Evolutionary conservation across 2,888 invertebrate species (phyloP), one percentile per base, ranked within the genome.

Genomic region (Leptinotarsa rubiginosa): DNA sequence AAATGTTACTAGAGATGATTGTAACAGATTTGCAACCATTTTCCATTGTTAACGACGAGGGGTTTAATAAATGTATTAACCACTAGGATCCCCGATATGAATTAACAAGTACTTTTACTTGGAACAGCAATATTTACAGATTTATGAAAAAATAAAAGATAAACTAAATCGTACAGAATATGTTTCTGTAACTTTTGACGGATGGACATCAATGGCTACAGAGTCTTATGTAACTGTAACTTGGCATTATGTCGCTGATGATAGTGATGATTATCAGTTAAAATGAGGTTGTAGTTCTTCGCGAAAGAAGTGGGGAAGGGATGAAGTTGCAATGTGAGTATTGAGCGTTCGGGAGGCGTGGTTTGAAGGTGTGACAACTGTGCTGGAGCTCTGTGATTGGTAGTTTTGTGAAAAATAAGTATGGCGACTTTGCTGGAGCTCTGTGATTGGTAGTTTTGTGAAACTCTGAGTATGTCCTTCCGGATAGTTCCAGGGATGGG

Each of bases 211-310:
- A 56, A 25, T 31, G 20, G 47, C 74, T 2, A 78, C 62, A 54
- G 75, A 78, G 52, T 78, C 78, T 22, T 77, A 75, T 72, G 20
- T 77, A 49, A 75, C 75, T 47, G 74, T 78, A 54, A 75, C 78
- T 20, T 75, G 75, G 54, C 73, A 78, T 47, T 75, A 59, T 65
- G 66, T 77, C 15, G 64, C 41, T 59, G 31, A 56, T n/a, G 31
- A 76, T 52, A 62, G 20, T 59, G 31, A 56, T n/a, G 47, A 76
- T 50, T 77, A 68, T 56, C 64, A 74, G 56, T 31, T 73, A 49
- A 74, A 71, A 52, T 72, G 73, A 47, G 72, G 62, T 18, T n/a
- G n/a, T n/a, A n/a, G n/a, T n/a, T n/a, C n/a, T n/a, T n/a, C n/a
- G n/a, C n/a, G n/a, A n/a, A n/a, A n/a, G n/a, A n/a, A n/a, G n/a